Percentiles rank a stretch among this genome's conserved stretches.
These are phyloP conservation scores for Drosophila siamana DNA, from an alignment of 2,888 invertebrate species.

Conservation along the genomic window DNA sequence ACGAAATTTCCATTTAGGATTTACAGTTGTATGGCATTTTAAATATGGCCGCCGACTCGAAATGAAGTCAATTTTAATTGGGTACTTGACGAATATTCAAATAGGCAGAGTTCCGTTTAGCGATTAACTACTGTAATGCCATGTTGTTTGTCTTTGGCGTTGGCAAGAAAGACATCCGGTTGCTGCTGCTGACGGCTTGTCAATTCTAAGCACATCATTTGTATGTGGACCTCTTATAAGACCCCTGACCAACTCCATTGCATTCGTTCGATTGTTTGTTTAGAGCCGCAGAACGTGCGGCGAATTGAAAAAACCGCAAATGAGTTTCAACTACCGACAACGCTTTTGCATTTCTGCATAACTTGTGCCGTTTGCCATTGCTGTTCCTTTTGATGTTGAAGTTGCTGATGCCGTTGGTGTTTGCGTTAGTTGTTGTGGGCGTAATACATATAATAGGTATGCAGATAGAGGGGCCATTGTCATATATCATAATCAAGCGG, in stretches of 20 bases:
- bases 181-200: slow-evolving; percentile 68
- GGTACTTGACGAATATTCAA: slow-evolving; percentile 8
- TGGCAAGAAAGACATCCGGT: slow-evolving; percentile 71
- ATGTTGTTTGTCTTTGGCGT: slow-evolving; percentile 6
- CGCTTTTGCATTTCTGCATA: slow-evolving; percentile 71
- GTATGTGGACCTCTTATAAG: slow-evolving; percentile 32
- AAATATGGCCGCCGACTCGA: not conserved
- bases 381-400: not conserved
- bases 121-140: slow-evolving; percentile 37
- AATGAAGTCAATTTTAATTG: not conserved
- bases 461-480: slow-evolving; percentile 51
- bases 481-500: slow-evolving; percentile 73
- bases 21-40: not conserved
- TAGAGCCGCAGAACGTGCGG: slow-evolving; percentile 75
- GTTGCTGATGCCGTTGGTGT: slow-evolving; percentile 6
- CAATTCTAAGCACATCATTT: slow-evolving; percentile 77
- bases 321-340: slow-evolving; percentile 68
- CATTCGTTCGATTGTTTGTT: slow-evolving; percentile 52
- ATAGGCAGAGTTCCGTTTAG: slow-evolving; percentile 40
- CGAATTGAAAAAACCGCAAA: slow-evolving; percentile 75
- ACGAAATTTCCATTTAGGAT: not conserved
- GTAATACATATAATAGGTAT: slow-evolving; percentile 31
- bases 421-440: slow-evolving; percentile 43
- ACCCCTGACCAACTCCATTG: slow-evolving; percentile 50
- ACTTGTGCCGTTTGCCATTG: slow-evolving; percentile 32